These are phyloP conservation scores for Nymphicus hollandicus DNA, from an alignment of 2,113 vertebrate species.

Conservation along the genomic window DNA sequence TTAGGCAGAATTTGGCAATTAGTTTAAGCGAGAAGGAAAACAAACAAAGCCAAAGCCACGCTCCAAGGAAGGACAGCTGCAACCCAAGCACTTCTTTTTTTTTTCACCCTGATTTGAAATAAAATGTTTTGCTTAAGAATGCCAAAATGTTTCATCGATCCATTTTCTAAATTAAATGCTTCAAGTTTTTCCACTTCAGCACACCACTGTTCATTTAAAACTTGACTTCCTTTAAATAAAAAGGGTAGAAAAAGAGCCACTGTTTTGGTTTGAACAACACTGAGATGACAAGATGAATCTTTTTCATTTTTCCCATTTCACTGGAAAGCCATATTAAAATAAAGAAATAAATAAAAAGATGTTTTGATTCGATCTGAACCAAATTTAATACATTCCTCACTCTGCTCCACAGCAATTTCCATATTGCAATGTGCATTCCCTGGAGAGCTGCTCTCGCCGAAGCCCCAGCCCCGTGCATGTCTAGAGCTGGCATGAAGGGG, in stretches of 20 bases:
- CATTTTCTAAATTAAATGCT: conserved; percentile 32
- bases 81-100: background rate
- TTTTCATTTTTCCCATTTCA: conserved; percentile 8
- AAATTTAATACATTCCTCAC: conserved; percentile 11
- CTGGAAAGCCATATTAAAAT: background rate
- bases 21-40: background rate
- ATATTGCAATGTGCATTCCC: background rate
- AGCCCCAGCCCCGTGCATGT: background rate
- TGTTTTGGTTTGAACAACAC: background rate
- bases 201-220: background rate
- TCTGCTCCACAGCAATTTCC: background rate
- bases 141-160: conserved; percentile 21
- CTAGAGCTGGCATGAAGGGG: background rate
- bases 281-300: conserved; percentile 7
- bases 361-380: background rate
- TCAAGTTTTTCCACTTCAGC: conserved; percentile 12
- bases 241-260: background rate
- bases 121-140: conserved; percentile 23
- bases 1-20: background rate
- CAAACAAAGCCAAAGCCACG: conserved; percentile 1
- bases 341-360: background rate
- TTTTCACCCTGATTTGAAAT: background rate
- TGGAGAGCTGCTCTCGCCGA: background rate
- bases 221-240: background rate
- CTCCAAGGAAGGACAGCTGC: background rate